Base-by-base conservation (phyloP, 2,113 vertebrate genomes). In the Neoarius graeffei region DNA sequence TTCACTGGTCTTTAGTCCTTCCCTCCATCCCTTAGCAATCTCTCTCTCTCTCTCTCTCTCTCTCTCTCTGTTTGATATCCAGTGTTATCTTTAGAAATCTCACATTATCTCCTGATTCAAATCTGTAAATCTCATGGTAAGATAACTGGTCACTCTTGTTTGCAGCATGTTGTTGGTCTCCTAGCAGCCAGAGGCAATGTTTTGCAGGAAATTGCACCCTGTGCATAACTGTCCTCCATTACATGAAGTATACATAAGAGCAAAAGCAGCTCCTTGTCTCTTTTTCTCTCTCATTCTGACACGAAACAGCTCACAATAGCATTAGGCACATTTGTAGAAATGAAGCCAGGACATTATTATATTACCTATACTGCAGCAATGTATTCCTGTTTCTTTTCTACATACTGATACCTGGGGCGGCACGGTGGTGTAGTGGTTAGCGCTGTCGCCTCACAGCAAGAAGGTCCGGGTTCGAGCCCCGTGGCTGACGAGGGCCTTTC, bases 81-180 rank as follows among this genome's bases (percentile, higher is more conserved):
- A 67, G 8, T 59, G 85, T 91, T 93, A 93, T 94, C 91, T 93
- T 94, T 93, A 93, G 91, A 59, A 92, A 88, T 84, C 85, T 83
- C 14, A 74, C 83, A 74, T 64, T 88, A 84, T 86, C 85, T 89
- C 79, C 80, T 88, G 91, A 86, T 88, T 92, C 89, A 88, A 91
- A 87, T 86, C 91, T 60, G 92, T 94, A 94, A 94, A 95, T 94
- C 91, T 86, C 91, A 93, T 93, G 93, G 92, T 95, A 93, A 95
- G 94, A 94, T 94, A 93, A 94, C 93, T 93, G 94, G 93, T 94
- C 92, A 95, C 93, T 95, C 94, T 92, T 94, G 93, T 93, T 93
- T 93, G 94, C 93, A 94, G 93, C 88, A 92, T 93, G 92, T 90
- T 94, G 94, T 92, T 91, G 89, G 94, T 96, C 92, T 93, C 95